phyloP scores from a whole-genome alignment of 2,113 vertebrate species.

The Paraplagusia blochii region DNA sequence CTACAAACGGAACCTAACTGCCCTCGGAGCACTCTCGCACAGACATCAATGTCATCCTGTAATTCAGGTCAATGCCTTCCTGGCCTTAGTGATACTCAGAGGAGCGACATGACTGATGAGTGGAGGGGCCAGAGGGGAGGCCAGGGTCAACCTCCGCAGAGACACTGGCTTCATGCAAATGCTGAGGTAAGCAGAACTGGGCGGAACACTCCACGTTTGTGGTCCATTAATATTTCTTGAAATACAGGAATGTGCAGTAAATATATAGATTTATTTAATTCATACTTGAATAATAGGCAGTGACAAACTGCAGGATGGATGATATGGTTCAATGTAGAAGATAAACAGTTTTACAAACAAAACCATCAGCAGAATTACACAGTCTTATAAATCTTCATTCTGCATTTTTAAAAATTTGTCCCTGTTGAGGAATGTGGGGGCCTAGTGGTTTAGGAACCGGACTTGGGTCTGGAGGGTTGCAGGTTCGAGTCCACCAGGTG shows the following conservation, averaged over 20 bases:
- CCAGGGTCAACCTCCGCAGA: constrained; percentile 36
- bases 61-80: constrained; percentile 52
- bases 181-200: constrained; percentile 6
- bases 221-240: neutral
- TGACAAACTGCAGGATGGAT: neutral
- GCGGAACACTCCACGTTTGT: constrained; percentile 10
- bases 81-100: constrained; percentile 31
- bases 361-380: too few species aligned
- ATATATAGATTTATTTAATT: neutral
- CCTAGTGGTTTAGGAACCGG: too few species aligned
- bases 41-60: constrained; percentile 29
- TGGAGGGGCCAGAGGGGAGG: constrained; percentile 19
- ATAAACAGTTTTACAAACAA: too few species aligned
- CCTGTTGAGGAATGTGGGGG: too few species aligned
- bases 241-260: neutral
- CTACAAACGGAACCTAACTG: constrained; percentile 21
- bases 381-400: too few species aligned
- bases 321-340: too few species aligned
- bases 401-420: too few species aligned
- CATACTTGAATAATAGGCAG: neutral
- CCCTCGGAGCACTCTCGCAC: constrained; percentile 13
- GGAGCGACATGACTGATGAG: constrained; percentile 52
- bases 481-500: too few species aligned
- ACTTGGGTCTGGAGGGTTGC: too few species aligned
- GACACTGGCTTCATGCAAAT: constrained; percentile 11